Base-by-base conservation (phyloP, 1,140 invertebrate genomes). In the Zaprionus davidi region DNA sequence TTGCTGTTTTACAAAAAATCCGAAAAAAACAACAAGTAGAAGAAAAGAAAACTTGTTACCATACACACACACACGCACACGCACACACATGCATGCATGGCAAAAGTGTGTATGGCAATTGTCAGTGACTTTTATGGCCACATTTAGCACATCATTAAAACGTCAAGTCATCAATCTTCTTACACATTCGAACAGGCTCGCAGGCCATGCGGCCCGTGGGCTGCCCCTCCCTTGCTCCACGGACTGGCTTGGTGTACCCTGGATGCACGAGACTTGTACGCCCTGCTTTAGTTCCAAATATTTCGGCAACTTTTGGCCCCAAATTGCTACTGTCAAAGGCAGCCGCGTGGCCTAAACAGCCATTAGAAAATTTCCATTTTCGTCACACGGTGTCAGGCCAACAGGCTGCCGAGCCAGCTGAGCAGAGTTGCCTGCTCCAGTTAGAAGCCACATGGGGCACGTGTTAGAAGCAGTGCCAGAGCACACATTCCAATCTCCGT, bases 161-260 rank as follows among this genome's bases (percentile, higher is more conserved):
- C 80, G 90, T 91, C 90, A 91, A 91, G 90, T 91, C 91, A 92
- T 92, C 91, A 92, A 92, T 92, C 91, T 92, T 92, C 90, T 91
- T 82, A 85, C 91, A 73, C 81, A 83, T 92, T 91, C 74, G 78
- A 92, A 88, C 84, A 92, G 91, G 91, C 64, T 79, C 78, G 71
- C 91, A 92, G 91, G 57, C 72, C 41, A 34, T 26, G n/a, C 51
- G 44, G 78, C 58, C 65, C 65, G 66, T 68, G 26, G 38, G 53
- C 71, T 11, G 28, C 15, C 28, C 65, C 4, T 26, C 24, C 4
- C 28, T 7, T 28, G 1, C 28, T 2, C 28, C 6, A 1, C 1
- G 60, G 22, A 78, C 34, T 15, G 36, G 22, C 66, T 60, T 41
- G 34, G 28, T 24, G 53, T 31, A 60, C 65, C 44, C 28, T 36